These are phyloP conservation scores for Heliopora coerulea DNA, from an alignment of 92 coral and sea anemone genomes.

Conservation along the genomic window DNA sequence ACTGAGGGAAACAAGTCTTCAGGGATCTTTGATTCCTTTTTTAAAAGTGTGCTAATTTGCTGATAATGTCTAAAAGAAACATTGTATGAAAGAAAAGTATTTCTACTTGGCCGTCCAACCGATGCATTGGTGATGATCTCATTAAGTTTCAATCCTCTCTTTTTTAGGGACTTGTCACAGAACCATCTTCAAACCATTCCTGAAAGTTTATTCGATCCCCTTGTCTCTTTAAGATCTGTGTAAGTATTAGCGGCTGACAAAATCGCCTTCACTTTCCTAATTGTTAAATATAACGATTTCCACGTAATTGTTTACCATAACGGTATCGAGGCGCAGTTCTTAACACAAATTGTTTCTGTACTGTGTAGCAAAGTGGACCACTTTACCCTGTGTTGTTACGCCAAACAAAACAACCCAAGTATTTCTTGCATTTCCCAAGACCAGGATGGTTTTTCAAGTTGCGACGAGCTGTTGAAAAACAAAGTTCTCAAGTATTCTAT, in stretches of 20 bases:
- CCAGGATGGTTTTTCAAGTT: constrained; percentile 65
- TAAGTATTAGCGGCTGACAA: constrained; percentile 23
- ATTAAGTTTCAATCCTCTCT: too few relatives aligned
- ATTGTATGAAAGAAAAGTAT: too few relatives aligned
- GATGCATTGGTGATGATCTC: too few relatives aligned
- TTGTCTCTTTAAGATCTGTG: constrained; percentile 28
- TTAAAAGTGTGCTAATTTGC: too few relatives aligned
- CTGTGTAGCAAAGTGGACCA: constrained; percentile 58
- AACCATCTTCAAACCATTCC: constrained; percentile 35
- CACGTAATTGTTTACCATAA: too few relatives aligned
- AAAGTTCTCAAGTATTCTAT: constrained; percentile 48
- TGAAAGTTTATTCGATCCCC: constrained; percentile 14
- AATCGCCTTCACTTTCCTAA: not conserved
- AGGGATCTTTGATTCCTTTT: too few relatives aligned
- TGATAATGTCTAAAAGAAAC: too few relatives aligned
- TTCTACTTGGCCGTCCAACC: too few relatives aligned
- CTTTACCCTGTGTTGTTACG: constrained; percentile 67
- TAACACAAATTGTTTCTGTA: too few relatives aligned
- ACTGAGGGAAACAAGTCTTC: too few relatives aligned
- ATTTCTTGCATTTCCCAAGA: constrained; percentile 42
- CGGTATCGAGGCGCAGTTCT: too few relatives aligned
- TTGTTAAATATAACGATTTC: too few relatives aligned
- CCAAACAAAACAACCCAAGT: constrained; percentile 19
- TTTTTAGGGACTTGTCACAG: constrained; percentile 33
- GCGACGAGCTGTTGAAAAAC: constrained; percentile 69